These are phyloP conservation scores for Phacellophora camtschatica DNA, from an alignment of 30 jellyfish, hydroid and myxozoan species.

Conservation along the genomic window DNA sequence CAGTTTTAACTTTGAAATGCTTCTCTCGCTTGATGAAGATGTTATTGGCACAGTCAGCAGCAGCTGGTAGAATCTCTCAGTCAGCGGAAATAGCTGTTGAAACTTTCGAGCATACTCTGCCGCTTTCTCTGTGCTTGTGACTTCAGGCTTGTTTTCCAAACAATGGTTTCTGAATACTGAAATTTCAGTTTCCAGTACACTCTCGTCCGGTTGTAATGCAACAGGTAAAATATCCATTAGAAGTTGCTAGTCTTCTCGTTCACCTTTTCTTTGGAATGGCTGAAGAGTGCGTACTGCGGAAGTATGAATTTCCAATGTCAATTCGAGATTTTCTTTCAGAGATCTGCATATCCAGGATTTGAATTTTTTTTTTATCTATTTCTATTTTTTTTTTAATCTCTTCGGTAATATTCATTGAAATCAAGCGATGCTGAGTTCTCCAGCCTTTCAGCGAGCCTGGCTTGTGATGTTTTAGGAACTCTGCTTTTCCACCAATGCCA, in stretches of 20 bases:
- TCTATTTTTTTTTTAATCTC: too few relatives aligned
- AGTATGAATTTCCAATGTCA: too few relatives aligned
- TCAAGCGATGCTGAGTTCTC: too few relatives aligned
- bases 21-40: conserved; percentile 19
- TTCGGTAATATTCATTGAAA: too few relatives aligned
- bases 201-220: conserved; percentile 13
- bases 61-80: conserved; percentile 30
- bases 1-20: conserved; percentile 25
- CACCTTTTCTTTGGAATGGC: not conserved
- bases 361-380: too few relatives aligned
- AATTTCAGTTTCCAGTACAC: conserved; percentile 26
- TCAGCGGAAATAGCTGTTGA: conserved; percentile 9
- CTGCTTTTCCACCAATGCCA: too few relatives aligned
- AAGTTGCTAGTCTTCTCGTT: not conserved
- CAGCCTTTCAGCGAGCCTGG: too few relatives aligned
- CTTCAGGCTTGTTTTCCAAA: conserved; percentile 1
- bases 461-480: too few relatives aligned
- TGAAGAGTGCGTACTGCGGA: too few relatives aligned
- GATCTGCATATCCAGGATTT: too few relatives aligned
- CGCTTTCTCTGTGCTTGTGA: conserved; percentile 16
- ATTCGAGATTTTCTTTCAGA: too few relatives aligned
- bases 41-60: conserved; percentile 30
- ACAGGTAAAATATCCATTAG: conserved; percentile 3
- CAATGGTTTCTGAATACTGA: conserved; percentile 12
- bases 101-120: conserved; percentile 28